Conservation (phyloP, 2,888 invertebrate species). For the Ichneumoninae sp. region DNA sequence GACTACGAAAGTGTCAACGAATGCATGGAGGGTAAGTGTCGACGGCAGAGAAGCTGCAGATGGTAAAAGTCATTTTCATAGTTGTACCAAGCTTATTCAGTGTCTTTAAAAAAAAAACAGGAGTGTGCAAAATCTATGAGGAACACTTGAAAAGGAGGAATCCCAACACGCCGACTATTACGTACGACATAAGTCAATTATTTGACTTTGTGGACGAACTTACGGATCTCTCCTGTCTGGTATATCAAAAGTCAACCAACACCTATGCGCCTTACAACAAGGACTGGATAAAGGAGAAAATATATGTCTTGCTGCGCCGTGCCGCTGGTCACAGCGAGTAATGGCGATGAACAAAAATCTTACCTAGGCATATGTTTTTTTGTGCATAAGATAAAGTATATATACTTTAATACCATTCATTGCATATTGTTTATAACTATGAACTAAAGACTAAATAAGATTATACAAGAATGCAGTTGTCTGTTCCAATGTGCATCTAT, state of each 20-base stretch:
- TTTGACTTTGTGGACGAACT: conserved; percentile 99
- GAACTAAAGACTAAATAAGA: conserved; percentile 68
- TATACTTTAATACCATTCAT: conserved; percentile 68
- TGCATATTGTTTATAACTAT: conserved; percentile 74
- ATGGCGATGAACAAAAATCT: conserved; percentile 59
- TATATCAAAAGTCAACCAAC: conserved; percentile 97
- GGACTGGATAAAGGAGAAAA: conserved; percentile 99
- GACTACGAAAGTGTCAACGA: conserved; percentile 99
- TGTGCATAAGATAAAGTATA: conserved; percentile 69
- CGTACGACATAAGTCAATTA: conserved; percentile 98
- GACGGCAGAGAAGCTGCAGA: not conserved
- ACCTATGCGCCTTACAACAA: conserved; percentile 99
- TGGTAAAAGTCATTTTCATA: not conserved
- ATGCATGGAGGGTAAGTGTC: conserved; percentile 95
- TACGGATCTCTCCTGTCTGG: conserved; percentile 97
- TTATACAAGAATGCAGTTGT: conserved; percentile 6
- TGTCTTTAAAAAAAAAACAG: conserved; percentile 79
- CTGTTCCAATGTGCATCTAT: conserved; percentile 3
- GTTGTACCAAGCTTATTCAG: not conserved
- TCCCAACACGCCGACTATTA: conserved; percentile 98
- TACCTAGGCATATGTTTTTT: conserved; percentile 60
- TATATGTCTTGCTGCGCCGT: conserved; percentile 96
- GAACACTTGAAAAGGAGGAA: conserved; percentile 98
- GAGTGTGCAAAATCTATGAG: conserved; percentile 99
- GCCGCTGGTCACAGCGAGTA: conserved; percentile 89